phyloP scores from a whole-genome alignment of 2,797 vertebrate species.

The Hypotaenidia okinawae region DNA sequence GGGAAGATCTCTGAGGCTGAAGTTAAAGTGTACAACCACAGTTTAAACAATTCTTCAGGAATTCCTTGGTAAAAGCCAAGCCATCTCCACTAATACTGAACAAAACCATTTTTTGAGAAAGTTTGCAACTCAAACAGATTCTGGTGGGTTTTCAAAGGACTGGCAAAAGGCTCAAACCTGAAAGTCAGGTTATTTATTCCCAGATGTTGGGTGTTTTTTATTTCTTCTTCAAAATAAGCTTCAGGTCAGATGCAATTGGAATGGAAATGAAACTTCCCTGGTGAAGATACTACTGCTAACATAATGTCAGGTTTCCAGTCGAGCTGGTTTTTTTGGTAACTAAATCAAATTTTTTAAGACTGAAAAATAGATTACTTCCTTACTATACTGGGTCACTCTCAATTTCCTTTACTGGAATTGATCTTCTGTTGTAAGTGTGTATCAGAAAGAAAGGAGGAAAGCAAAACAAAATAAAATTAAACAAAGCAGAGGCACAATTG shows the following conservation, averaged over 20 bases:
- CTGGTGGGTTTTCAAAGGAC: not conserved
- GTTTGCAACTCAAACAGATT: not conserved
- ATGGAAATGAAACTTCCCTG: conserved; percentile 21
- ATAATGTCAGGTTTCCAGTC: not conserved
- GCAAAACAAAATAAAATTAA: not conserved
- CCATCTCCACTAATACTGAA: not conserved
- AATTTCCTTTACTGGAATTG: not conserved
- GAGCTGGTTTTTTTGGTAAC: not conserved
- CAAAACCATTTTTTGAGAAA: not conserved
- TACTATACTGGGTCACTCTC: not conserved
- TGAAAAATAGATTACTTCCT: not conserved
- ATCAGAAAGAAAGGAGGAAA: not conserved
- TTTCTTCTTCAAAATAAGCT: conserved; percentile 2
- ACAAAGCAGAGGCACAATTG: not conserved
- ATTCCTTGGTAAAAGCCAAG: not conserved
- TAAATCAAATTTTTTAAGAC: not conserved
- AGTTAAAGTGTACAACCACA: not conserved
- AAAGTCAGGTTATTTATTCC: not conserved
- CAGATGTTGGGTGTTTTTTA: not conserved
- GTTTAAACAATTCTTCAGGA: not conserved
- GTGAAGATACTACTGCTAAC: not conserved
- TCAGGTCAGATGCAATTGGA: conserved; percentile 14
- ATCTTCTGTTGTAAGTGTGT: not conserved
- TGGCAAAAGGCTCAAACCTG: not conserved
- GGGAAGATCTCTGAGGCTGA: not conserved